Conservation (phyloP, 1,140 invertebrate species). For the Atta cephalotes region DNA sequence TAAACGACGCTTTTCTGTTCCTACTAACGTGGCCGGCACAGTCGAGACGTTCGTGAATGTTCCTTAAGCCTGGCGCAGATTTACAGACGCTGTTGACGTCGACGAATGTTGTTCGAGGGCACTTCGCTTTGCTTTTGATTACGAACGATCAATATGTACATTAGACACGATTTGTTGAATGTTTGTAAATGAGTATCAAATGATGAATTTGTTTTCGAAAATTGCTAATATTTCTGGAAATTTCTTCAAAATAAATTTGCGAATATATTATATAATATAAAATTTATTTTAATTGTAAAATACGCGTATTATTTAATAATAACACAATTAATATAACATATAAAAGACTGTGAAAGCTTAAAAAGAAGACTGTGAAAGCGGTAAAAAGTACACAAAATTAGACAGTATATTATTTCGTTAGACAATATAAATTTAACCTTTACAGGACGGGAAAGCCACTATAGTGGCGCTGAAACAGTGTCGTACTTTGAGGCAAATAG, state of each 20-base stretch:
- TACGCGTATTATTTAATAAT: not conserved
- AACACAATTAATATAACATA: no score
- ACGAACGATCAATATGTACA: not conserved
- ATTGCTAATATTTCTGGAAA: not conserved
- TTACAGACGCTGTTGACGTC: not conserved
- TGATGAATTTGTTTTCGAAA: not conserved
- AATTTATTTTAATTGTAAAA: not conserved
- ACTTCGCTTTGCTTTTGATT: not conserved
- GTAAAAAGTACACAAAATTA: no score
- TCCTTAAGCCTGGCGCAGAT: slow-evolving; percentile 39
- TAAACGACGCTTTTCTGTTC: slow-evolving; percentile 77
- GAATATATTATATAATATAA: not conserved
- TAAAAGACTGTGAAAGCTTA: no score
- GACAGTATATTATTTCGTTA: no score
- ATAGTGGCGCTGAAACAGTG: no score
- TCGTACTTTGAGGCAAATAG: no score
- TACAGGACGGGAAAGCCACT: no score
- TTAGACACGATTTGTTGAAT: not conserved
- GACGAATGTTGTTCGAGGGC: not conserved
- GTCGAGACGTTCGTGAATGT: slow-evolving; percentile 24
- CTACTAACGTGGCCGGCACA: slow-evolving; percentile 42
- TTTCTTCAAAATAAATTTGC: not conserved
- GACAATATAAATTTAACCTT: no score
- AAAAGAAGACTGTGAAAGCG: no score
- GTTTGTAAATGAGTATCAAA: not conserved